A percentile compares a stretch with the other conserved stretches of the same genome.
Evolutionary conservation across 2,113 vertebrate species (phyloP).

Genomic region (Coreoperca whiteheadi): DNA sequence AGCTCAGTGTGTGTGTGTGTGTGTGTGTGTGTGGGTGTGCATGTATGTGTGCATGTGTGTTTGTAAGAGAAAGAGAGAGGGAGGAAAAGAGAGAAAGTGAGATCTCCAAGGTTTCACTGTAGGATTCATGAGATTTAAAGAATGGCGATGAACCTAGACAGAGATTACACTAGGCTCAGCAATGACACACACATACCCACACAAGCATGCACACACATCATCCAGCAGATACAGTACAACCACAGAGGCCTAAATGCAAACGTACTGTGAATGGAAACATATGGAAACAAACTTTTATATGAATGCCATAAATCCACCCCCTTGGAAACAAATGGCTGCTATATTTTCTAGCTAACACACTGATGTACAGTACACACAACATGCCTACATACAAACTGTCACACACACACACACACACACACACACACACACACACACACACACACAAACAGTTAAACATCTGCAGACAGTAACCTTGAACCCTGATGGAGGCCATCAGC

Average conservation of each 20-base stretch:
- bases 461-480: constrained; percentile 44
- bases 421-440: constrained; percentile 22
- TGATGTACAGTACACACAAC: not conserved
- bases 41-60: constrained; percentile 26
- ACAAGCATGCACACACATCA: not conserved
- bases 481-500: constrained; percentile 40
- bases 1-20: constrained; percentile 43
- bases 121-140: constrained; percentile 54
- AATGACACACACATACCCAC: constrained; percentile 10
- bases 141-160: constrained; percentile 29
- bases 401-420: constrained; percentile 5
- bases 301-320: constrained; percentile 30
- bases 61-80: not conserved
- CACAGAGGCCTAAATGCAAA: constrained; percentile 17
- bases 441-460: constrained; percentile 26
- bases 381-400: not conserved
- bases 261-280: constrained; percentile 34
- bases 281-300: constrained; percentile 49
- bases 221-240: constrained; percentile 22
- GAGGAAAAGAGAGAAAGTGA: not conserved
- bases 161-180: constrained; percentile 35
- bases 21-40: constrained; percentile 38
- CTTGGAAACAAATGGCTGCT: constrained; percentile 37
- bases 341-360: constrained; percentile 30
- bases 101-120: constrained; percentile 43